Evolutionary conservation across 2,888 invertebrate genomes (phyloP).

Genomic region (Steinernema scapterisci): DNA sequence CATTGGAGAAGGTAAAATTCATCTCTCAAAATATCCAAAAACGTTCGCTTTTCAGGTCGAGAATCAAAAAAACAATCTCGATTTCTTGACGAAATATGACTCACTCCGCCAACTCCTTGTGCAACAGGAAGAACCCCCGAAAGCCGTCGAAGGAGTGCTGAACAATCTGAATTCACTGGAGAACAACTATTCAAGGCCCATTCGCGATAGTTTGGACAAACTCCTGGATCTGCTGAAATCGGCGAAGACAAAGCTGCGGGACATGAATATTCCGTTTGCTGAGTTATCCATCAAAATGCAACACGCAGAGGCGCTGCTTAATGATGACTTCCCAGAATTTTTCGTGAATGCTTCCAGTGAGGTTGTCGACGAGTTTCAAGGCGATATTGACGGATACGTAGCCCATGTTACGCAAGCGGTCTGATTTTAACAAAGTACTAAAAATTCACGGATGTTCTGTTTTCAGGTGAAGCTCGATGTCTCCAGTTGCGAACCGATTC

Average conservation of each 20-base stretch:
- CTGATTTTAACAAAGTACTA: not conserved
- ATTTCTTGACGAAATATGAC: not conserved
- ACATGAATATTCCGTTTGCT: constrained; percentile 21
- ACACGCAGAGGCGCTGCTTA: constrained; percentile 55
- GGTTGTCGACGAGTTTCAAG: not conserved
- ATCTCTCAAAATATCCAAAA: no score
- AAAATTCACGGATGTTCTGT: no score
- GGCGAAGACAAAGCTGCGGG: not conserved
- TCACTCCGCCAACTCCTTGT: not conserved
- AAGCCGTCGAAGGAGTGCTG: constrained; percentile 1
- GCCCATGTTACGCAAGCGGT: constrained; percentile 2
- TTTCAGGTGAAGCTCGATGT: constrained; percentile 56
- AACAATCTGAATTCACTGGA: constrained; percentile 3
- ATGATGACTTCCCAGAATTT: constrained; percentile 34
- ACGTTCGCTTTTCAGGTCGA: constrained; percentile 7
- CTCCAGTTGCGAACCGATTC: constrained; percentile 60
- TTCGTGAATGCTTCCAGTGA: not conserved
- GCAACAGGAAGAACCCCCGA: not conserved
- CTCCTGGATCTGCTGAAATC: not conserved
- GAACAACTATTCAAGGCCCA: not conserved
- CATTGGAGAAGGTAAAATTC: constrained; percentile 43
- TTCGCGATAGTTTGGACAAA: constrained; percentile 13
- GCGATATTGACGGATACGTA: constrained; percentile 43
- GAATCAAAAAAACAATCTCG: not conserved
- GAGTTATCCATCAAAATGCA: constrained; percentile 43